Evolutionary conservation across 37 sponge, comb jelly and placozoan species (phyloP).

Genomic region (Corticium candelabrum): DNA sequence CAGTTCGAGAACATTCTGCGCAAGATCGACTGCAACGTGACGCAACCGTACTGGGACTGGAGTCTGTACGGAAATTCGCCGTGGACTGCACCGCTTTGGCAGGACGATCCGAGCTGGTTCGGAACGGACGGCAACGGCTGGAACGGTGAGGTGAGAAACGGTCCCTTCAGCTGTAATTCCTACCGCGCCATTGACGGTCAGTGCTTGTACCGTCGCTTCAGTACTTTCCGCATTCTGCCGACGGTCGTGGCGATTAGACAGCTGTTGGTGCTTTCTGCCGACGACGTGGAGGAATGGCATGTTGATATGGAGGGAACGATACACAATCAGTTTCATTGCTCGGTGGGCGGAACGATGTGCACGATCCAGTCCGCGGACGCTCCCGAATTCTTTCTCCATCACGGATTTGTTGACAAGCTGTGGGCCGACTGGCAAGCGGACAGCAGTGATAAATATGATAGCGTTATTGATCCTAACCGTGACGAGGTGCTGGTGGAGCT

Average conservation of each 20-base stretch:
- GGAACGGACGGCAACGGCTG: constrained; percentile 26
- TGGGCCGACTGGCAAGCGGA: constrained; percentile 34
- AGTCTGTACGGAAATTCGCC: constrained; percentile 23
- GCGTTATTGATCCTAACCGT: neutral
- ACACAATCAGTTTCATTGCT: constrained; percentile 29
- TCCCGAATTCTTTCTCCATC: constrained; percentile 41
- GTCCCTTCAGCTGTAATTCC: neutral
- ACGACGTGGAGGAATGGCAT: constrained; percentile 19
- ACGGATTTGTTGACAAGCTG: constrained; percentile 37
- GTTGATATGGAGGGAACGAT: neutral
- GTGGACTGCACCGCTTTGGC: constrained; percentile 33
- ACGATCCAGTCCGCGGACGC: constrained; percentile 23
- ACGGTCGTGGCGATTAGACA: constrained; percentile 16
- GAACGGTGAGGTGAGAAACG: neutral
- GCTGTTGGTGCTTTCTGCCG: neutral
- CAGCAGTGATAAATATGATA: neutral
- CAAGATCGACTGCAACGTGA: constrained; percentile 27
- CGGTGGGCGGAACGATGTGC: constrained; percentile 34
- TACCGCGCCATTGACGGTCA: neutral
- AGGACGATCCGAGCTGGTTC: constrained; percentile 7
- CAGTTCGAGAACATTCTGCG: constrained; percentile 33
- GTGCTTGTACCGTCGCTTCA: constrained; percentile 8
- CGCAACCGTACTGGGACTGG: constrained; percentile 54
- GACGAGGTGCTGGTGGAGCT: neutral
- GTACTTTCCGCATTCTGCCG: constrained; percentile 8